These are phyloP conservation scores for Buphagus erythrorhynchus DNA, from an alignment of 2,797 vertebrate species.

Conservation along the genomic window DNA sequence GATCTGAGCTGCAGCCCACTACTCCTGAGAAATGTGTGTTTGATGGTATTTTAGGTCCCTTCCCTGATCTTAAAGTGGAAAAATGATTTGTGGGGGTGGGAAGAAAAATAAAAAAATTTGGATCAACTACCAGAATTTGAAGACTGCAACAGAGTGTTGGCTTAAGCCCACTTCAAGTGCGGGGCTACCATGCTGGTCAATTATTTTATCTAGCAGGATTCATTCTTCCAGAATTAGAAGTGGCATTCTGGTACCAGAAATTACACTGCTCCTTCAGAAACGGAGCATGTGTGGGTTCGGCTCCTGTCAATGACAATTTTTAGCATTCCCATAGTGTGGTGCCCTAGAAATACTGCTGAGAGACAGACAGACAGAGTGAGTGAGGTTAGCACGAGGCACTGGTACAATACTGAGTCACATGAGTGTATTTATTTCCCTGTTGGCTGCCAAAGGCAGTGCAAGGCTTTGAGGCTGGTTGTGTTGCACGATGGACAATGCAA, in stretches of 20 bases:
- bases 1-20: background rate
- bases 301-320: slow-evolving; percentile 58
- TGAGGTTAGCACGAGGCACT: slow-evolving; percentile 36
- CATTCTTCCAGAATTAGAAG: background rate
- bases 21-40: background rate
- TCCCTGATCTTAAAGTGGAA: background rate
- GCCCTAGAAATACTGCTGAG: slow-evolving; percentile 46
- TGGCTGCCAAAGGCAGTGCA: slow-evolving; percentile 8
- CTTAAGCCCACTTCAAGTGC: background rate
- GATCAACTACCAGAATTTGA: background rate
- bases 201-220: background rate
- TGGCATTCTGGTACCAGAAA: background rate
- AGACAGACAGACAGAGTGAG: slow-evolving; percentile 43
- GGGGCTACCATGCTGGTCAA: background rate
- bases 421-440: background rate
- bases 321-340: slow-evolving; percentile 36
- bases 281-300: slow-evolving; percentile 19
- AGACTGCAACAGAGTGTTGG: background rate
- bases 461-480: background rate
- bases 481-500: background rate
- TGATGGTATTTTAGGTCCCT: slow-evolving; percentile 12
- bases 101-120: background rate
- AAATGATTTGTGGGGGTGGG: background rate
- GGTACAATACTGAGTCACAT: slow-evolving; percentile 35
- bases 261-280: background rate